Percentiles rank a stretch among this genome's conserved stretches.
phyloP scores from a whole-genome alignment of 1,140 invertebrate genomes.

The Plodia interpunctella region DNA sequence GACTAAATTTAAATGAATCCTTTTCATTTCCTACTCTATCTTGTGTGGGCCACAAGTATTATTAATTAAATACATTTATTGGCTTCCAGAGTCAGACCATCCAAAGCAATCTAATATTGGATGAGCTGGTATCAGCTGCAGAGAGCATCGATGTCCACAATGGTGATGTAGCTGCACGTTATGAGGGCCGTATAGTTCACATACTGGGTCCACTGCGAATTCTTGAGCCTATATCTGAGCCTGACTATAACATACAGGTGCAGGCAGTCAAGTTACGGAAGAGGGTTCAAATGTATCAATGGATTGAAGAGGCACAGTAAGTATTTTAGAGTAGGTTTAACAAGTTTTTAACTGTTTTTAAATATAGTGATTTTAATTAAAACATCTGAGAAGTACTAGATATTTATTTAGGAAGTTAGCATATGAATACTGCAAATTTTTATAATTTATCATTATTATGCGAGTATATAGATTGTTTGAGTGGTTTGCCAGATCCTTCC shows the following conservation, averaged over 20 bases:
- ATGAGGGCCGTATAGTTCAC: slow-evolving; percentile 87
- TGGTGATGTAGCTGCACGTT: slow-evolving; percentile 51
- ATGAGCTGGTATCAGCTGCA: slow-evolving; percentile 54
- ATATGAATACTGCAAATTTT: too few relatives aligned
- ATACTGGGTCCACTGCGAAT: slow-evolving; percentile 84
- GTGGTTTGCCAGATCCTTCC: too few relatives aligned
- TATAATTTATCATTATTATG: too few relatives aligned
- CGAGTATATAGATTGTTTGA: too few relatives aligned
- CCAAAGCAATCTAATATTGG: slow-evolving; percentile 61
- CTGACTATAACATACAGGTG: slow-evolving; percentile 87
- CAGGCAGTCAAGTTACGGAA: slow-evolving; percentile 85
- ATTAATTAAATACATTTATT: slow-evolving; percentile 10
- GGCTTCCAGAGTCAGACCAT: slow-evolving; percentile 61
- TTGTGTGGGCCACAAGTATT: too few relatives aligned
- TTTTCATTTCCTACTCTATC: too few relatives aligned
- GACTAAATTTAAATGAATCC: too few relatives aligned
- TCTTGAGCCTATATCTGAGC: slow-evolving; percentile 88
- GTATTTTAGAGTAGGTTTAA: slow-evolving; percentile 8
- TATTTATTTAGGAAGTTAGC: too few relatives aligned
- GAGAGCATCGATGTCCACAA: slow-evolving; percentile 60
- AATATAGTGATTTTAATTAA: too few relatives aligned
- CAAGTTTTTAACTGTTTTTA: neutral
- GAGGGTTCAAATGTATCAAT: slow-evolving; percentile 94
- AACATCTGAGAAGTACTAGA: too few relatives aligned
- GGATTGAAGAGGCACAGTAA: slow-evolving; percentile 86